Conservation (phyloP, 2,888 invertebrate genomes). For the Carabus problematicus region DNA sequence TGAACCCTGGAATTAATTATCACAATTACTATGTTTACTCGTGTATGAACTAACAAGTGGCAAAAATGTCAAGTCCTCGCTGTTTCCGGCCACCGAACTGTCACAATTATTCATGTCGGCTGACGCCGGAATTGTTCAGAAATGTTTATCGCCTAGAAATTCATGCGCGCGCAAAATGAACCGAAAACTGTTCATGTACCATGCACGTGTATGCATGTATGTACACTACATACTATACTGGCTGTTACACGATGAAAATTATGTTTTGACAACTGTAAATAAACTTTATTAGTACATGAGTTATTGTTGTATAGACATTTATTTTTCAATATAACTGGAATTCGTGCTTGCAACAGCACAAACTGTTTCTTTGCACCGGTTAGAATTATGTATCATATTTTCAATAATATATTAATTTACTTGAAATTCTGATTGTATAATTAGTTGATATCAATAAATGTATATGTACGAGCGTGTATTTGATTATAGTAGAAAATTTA, state of each 20-base stretch:
- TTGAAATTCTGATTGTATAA: not conserved
- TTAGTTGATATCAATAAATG: not conserved
- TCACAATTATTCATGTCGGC: slow-evolving; percentile 34
- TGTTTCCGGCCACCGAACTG: slow-evolving; percentile 35
- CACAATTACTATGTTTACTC: slow-evolving; percentile 43
- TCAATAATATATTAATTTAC: not conserved
- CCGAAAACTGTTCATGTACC: no score
- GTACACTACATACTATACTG: no score
- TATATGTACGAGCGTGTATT: not conserved
- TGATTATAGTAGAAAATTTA: no score
- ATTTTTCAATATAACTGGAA: no score
- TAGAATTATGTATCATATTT: not conserved
- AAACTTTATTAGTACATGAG: no score
- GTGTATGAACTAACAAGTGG: slow-evolving; percentile 42
- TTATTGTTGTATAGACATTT: no score
- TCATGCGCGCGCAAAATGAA: not conserved
- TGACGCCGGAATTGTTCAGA: no score
- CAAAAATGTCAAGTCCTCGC: slow-evolving; percentile 40
- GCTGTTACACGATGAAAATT: not conserved
- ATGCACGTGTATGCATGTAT: no score
- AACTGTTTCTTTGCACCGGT: slow-evolving; percentile 1
- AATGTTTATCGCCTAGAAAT: slow-evolving; percentile 13
- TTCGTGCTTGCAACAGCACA: not conserved
- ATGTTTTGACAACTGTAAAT: not conserved
- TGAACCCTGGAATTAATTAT: slow-evolving; percentile 42